Evolutionary conservation across 2,113 vertebrate species (phyloP), one percentile per base, ranked within the genome.

Genomic region (Polyodon spathula): DNA sequence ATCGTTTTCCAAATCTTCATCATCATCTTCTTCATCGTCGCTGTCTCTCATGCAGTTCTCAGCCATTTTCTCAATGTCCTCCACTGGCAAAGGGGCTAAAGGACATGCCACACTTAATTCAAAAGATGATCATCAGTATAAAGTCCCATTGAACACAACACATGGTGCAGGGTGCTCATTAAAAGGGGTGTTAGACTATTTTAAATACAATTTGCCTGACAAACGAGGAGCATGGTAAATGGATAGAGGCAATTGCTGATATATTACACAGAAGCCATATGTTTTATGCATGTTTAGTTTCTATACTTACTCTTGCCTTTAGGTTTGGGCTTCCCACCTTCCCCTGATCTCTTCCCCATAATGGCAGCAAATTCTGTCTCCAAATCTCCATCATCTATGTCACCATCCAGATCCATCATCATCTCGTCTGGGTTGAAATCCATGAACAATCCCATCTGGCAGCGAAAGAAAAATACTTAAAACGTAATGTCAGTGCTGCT

Each of bases 351-450:
- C 37, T 71, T 83, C 58, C 91, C 91, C 6, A 88, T 89, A 67
- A 98, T 86, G 58, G 91, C 88, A 65, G 93, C 88, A 37, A 97
- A 85, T 69, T 98, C 95, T 12, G 91, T 94, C 76, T 97, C 94
- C 46, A 98, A 70, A 62, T 94, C 92, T 0, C 81, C 85, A 38
- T 96, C 92, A 42, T 90, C 86, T 58, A 82, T 78, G 58, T 81
- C 73, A 11, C 79, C 84, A 40, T 85, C 86, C 63, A 86, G 76
- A 0, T 78, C 85, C 77, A 90, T 71, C 67, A 95, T 83, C 81
- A 88, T 82, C 61, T 94, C 88, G 53, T 96, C 93, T 2, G 90
- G 87, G 54, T 68, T 82, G 68, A 96, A 85, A 51, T 94, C 93
- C 37, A 94, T 68, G 63, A 96, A 94, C 38, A 97, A 78, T 40